Evolutionary conservation across 2,797 vertebrate genomes (phyloP).

Genomic region (Corythornis leucogaster): DNA sequence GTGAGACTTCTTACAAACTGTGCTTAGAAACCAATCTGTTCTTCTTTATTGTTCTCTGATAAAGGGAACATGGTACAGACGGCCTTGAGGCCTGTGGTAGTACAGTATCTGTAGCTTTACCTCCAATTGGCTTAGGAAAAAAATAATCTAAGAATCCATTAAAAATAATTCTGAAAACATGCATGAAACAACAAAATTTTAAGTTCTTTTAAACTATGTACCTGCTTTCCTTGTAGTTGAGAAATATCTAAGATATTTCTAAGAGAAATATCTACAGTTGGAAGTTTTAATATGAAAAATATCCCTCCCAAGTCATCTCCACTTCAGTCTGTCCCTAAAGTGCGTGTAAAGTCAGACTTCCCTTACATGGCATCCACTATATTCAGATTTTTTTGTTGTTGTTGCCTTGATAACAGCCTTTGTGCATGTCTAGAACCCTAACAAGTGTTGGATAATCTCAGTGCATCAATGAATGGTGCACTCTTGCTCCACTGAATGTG

Average conservation of each 20-base stretch:
- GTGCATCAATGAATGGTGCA: not conserved
- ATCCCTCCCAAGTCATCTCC: not conserved
- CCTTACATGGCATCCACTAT: not conserved
- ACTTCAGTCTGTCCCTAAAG: not conserved
- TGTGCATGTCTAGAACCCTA: not conserved
- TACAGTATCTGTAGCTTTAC: conserved; percentile 23
- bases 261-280: not conserved
- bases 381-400: not conserved
- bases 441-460: not conserved
- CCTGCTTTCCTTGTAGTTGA: not conserved
- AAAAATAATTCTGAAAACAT: not conserved
- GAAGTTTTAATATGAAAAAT: not conserved
- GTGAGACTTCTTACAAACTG: conserved; percentile 64
- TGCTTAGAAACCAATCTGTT: conserved; percentile 70
- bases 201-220: not conserved
- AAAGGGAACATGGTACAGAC: conserved; percentile 34
- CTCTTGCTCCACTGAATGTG: not conserved
- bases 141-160: not conserved
- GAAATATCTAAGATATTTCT: too few species aligned
- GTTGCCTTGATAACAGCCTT: not conserved
- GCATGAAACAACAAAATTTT: not conserved
- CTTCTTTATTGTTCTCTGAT: conserved; percentile 53
- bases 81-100: not conserved
- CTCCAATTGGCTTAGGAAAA: not conserved
- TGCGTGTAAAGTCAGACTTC: not conserved